Evolutionary conservation across 2,888 invertebrate genomes (phyloP).

Genomic region (Drosophila mettleri): DNA sequence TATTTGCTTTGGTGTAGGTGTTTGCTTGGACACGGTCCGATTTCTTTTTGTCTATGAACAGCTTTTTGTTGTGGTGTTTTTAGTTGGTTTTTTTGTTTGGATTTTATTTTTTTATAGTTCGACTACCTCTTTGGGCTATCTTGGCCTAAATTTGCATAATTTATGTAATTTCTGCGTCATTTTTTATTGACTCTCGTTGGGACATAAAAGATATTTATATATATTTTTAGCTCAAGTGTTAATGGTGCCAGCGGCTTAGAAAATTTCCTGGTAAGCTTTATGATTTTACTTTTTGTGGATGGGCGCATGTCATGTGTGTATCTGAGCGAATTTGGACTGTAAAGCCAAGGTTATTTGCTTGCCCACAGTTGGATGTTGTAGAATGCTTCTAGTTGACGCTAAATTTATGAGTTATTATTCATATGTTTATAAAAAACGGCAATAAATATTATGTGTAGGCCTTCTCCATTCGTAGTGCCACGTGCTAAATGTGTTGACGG

Average conservation of each 20-base stretch:
- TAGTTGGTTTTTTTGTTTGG: slow-evolving; percentile 8
- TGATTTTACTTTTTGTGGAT: slow-evolving; percentile 3
- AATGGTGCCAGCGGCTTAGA: slow-evolving; percentile 21
- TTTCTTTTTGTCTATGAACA: slow-evolving; percentile 52
- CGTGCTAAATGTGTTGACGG: neutral
- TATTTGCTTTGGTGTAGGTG: slow-evolving; percentile 49
- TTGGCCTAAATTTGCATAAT: slow-evolving; percentile 70
- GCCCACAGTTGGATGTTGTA: slow-evolving; percentile 5
- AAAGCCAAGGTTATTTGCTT: slow-evolving; percentile 27
- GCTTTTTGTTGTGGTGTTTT: slow-evolving; percentile 39
- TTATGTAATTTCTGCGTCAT: slow-evolving; percentile 61
- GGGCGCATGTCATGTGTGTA: slow-evolving; percentile 2
- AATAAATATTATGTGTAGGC: neutral
- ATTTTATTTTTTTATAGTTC: slow-evolving; percentile 33
- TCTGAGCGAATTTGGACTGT: slow-evolving; percentile 2
- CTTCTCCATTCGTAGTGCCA: neutral
- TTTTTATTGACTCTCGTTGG: slow-evolving; percentile 45
- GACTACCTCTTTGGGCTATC: slow-evolving; percentile 59
- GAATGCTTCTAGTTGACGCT: slow-evolving; percentile 13
- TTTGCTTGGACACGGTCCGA: slow-evolving; percentile 40
- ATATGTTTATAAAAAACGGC: neutral
- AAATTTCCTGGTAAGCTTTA: slow-evolving; percentile 7
- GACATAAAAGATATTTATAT: slow-evolving; percentile 24
- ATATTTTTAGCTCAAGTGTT: slow-evolving; percentile 16
- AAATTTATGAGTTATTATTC: slow-evolving; percentile 7